A percentile compares a stretch with the other conserved stretches of the same genome.
These are phyloP conservation scores for Mesembrinibis cayennensis DNA, from an alignment of 2,113 vertebrate genomes.

Conservation along the genomic window DNA sequence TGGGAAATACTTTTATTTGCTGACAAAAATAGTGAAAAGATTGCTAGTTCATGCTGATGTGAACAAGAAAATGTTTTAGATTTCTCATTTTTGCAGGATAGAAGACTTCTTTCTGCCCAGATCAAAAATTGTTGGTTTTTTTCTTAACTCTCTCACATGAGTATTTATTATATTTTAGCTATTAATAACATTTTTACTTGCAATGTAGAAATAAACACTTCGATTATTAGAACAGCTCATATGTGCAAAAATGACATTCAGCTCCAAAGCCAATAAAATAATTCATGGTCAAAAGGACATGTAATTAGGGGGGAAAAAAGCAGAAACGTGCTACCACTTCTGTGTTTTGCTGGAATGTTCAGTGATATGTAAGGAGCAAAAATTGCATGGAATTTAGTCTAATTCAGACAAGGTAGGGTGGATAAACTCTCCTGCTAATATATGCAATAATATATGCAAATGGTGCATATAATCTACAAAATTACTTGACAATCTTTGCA, in stretches of 20 bases:
- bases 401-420: background rate
- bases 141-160: background rate
- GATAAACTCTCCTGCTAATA: background rate
- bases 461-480: background rate
- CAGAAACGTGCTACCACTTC: background rate
- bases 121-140: background rate
- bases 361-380: background rate
- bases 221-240: background rate
- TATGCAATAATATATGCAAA: background rate
- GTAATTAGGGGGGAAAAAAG: background rate
- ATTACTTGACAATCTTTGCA: background rate
- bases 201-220: background rate
- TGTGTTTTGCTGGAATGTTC: background rate
- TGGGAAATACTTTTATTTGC: background rate
- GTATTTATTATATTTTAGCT: background rate
- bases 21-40: background rate
- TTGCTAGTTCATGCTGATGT: background rate
- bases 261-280: background rate
- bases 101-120: background rate
- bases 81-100: background rate
- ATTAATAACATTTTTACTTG: background rate
- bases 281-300: background rate
- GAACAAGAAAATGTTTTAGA: background rate
- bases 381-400: background rate
- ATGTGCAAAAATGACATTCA: background rate